These are phyloP conservation scores for Orestias chungarensis DNA, from an alignment of 2,797 vertebrate species.

Conservation along the genomic window DNA sequence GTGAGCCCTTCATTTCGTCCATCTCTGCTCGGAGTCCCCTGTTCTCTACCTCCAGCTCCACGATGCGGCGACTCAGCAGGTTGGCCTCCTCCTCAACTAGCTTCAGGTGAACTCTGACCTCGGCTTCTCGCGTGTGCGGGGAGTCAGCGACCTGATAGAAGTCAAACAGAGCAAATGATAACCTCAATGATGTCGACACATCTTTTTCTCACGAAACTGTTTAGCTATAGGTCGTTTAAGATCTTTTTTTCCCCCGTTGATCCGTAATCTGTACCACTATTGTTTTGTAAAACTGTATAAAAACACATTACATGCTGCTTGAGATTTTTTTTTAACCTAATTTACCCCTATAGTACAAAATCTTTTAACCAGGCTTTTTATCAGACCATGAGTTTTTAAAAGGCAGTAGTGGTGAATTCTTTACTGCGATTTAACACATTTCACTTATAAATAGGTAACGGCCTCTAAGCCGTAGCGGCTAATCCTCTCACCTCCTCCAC, in stretches of 20 bases:
- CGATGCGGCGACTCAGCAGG: constrained; percentile 92
- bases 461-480: background rate
- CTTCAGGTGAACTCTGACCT: constrained; percentile 93
- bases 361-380: background rate
- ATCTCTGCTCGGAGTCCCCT: constrained; percentile 94
- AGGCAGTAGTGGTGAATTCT: background rate
- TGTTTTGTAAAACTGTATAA: background rate
- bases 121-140: constrained; percentile 92
- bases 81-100: constrained; percentile 98
- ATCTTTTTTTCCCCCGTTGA: background rate
- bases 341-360: background rate
- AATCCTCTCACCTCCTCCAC: constrained; percentile 83
- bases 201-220: background rate
- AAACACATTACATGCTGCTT: too few relatives aligned
- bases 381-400: background rate
- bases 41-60: constrained; percentile 98
- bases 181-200: background rate
- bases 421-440: background rate
- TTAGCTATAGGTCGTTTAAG: background rate
- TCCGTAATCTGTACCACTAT: background rate
- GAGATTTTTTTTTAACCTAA: too few relatives aligned
- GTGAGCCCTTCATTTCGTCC: constrained; percentile 90
- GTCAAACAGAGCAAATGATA: background rate
- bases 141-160: constrained; percentile 85
- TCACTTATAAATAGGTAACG: background rate